Evolutionary conservation across 1,140 invertebrate species (phyloP), one percentile per base, ranked within the genome.

Genomic region (Phymastichus coffea): DNA sequence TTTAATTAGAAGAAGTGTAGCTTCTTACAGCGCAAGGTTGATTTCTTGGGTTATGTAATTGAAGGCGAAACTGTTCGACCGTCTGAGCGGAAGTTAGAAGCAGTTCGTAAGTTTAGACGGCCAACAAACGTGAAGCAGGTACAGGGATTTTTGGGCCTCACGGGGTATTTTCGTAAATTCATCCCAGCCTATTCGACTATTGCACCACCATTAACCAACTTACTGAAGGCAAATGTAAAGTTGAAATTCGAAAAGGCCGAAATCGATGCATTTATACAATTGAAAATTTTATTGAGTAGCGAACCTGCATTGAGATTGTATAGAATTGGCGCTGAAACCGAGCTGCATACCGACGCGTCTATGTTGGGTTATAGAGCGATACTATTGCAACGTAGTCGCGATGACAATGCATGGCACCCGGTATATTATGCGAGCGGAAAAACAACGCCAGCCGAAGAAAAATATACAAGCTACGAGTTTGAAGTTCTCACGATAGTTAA

Each of bases 1-100:
- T 33, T 61, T 26, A 61, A 61, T 15, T 61, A 52, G 59, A 17
- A 26, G 35, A 61, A 61, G 35, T 46, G 59, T 61, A n/a, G 49
- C 12, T 33, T 33, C 6, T 12, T 33, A 33, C 28, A 33, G 12
- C 6, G 28, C 6, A 6, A 12, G 12, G 38, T 61, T 10, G 53
- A 61, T n/a, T 61, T 33, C 52, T 15, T 57, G 15, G 60, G 60
- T 22, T 22, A 57, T 19, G 4, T 57, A 6, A 33, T 33, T 7
- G 6, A 57, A 30, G 17, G 28, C 7, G 54, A 46, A 1, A n/a
- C 0, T 17, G 40, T 62, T 2, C 3, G 8, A 8, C 60, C 53
- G 41, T 22, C 35, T 2, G 23, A 26, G 17, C 1, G 15, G 2
- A 61, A 54, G 38, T 20, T 40, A 4, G 19, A 33, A 43, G 52